Evolutionary conservation across 2,797 vertebrate species (phyloP), one percentile per base, ranked within the genome.

Genomic region (Sciurus carolinensis): DNA sequence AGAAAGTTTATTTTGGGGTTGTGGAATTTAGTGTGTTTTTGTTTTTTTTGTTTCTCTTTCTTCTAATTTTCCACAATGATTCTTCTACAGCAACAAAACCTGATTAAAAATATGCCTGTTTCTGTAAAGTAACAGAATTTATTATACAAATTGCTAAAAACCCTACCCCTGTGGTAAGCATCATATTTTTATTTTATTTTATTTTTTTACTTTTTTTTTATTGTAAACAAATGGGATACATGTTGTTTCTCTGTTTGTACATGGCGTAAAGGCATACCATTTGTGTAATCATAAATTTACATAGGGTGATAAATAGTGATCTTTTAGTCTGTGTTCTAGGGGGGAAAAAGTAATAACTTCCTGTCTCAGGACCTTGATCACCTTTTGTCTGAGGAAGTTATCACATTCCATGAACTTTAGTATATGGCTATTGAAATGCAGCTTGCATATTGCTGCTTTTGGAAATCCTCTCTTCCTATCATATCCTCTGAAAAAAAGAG

Each of bases 101-200:
- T n/a, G 84, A 80, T 52, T 67, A 84, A 93, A 93, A 95, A 72
- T 88, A 42, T 12, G 75, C 57, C 64, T 81, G 15, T 83, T 67
- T 93, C 64, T 84, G 10, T 72, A 87, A 95, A 92, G 22, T 50
- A 85, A 87, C 66, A 96, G 50, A 47, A 87, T 91, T 96, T 95
- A 85, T 87, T 86, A 84, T 54, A 77, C 62, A 84, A 75, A 87
- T 71, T 50, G 30, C 50, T 87, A 92, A 87, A 83, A 90, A 47
- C 52, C 57, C 44, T 33, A 50, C 44, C 64, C 69, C 90, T 73
- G 15, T 69, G 54, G 44, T 18, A 52, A 95, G 17, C 22, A 14
- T 66, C 24, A 17, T 96, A 17, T 93, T 96, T 91, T 91, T 73
- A 36, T 36, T 36, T 36, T 36, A 36, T 36, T 36, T 36, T 36